Evolutionary conservation across 2,113 vertebrate genomes (phyloP), one percentile per base, ranked within the genome.

Genomic region (Phyllostomus hastatus): DNA sequence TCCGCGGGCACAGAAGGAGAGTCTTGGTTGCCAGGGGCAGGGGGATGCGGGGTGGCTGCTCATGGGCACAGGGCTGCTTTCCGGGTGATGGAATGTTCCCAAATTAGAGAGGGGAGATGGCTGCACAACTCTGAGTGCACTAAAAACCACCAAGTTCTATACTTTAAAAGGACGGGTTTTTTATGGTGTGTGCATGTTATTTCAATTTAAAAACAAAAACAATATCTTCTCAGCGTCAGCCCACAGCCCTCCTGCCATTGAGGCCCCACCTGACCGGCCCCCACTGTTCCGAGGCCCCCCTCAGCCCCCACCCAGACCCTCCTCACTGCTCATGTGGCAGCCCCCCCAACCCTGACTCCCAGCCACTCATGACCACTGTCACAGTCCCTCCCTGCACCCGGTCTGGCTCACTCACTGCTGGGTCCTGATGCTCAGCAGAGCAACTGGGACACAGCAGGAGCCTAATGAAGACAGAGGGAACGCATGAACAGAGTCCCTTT

Each of bases 61-160:
- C 10, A 70, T 0, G 17, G 64, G 35, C 4, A 35, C 10, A 3
- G 17, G 46, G 83, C 61, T 72, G 43, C 85, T 43, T 35, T 1
- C 0, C 0, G 50, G 20, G 12, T 26, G n/a, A 83, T 0, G 14
- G n/a, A 24, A 43, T 1, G 11, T 48, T 70, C 41, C 43, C 31
- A 67, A 80, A 69, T 7, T 24, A 54, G 46, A 57, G 0, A 43
- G 70, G 3, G n/a, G 35, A 2, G 9, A 22, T 4, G 43, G 6
- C 2, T 43, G 12, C 70, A 70, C n/a, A 64, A 10, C 41, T 46
- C 78, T 15, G 17, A 70, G 41, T 8, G n/a, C 3, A 6, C 67
- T 69, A 52, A 54, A 87, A 35, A 4, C 35, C 79, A 33, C 69
- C 1, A 2, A 50, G 16, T 7, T 19, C 5, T 4, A 33, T 1